Evolutionary conservation across 2,888 invertebrate species (phyloP), one percentile per base, ranked within the genome.

Genomic region (Lepidocyrtoides sp.): DNA sequence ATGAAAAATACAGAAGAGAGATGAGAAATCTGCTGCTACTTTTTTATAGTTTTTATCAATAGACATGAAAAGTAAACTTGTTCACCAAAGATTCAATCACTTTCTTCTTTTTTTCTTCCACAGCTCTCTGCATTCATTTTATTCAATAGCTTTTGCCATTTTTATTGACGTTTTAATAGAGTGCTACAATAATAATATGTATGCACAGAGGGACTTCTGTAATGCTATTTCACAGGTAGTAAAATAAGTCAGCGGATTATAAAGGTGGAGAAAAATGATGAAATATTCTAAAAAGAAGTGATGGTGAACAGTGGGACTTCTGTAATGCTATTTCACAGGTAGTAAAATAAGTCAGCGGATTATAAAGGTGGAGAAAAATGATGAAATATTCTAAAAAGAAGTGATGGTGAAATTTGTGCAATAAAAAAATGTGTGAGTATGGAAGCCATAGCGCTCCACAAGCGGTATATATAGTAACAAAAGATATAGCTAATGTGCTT

Each of bases 51-150:
- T 0, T 23, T 75, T 79, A 87, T 79, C 79, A 87, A 87, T 87
- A 87, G 77, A 77, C 87, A 87, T 87, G 77, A 79, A 75, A 69
- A 79, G 63, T 32, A 51, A 79, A 63, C 79, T 87, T 48, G 72
- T 44, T 75, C 72, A 75, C 12, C 36, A 69, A 20, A 41, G 69
- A 36, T 48, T 75, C 44, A 75, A 75, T 75, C 72, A 75, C 72
- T 32, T 75, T 48, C 48, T 41, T 69, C 48, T 44, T 17, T 20
- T 57, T 20, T 17, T 2, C 48, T 66, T 69, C 57, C 17, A 48
- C 69, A 20, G 82, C 48, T 2, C 48, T 10, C 3, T 20, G n/a
- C n/a, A n/a, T n/a, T n/a, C n/a, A n/a, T n/a, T n/a, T n/a, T n/a
- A n/a, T n/a, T n/a, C n/a, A n/a, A n/a, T n/a, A n/a, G n/a, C 32